Percentiles rank a stretch among this genome's conserved stretches.
phyloP scores from a whole-genome alignment of 1,140 invertebrate genomes.

The Apis florea region DNA sequence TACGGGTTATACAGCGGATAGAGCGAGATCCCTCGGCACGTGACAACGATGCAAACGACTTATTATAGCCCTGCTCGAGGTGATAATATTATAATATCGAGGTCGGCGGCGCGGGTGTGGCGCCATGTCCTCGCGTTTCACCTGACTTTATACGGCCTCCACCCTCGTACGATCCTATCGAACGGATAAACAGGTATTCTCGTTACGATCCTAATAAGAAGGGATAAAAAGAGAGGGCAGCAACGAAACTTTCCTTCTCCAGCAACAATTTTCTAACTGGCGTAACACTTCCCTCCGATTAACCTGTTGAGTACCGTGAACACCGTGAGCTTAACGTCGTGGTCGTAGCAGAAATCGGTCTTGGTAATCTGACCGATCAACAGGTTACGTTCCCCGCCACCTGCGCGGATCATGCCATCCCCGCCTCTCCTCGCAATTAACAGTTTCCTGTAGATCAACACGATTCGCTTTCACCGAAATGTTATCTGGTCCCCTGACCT shows the following conservation, averaged over 20 bases:
- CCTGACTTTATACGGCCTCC: neutral
- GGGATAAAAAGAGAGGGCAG: neutral
- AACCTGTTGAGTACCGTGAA: conserved; percentile 60
- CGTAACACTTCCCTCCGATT: conserved; percentile 45
- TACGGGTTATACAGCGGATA: conserved; percentile 32
- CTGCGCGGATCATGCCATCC: neutral
- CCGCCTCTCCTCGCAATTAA: neutral
- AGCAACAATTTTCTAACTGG: conserved; percentile 33
- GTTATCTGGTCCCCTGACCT: no score
- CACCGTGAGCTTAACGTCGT: conserved; percentile 37
- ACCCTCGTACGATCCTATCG: neutral
- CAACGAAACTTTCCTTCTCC: neutral
- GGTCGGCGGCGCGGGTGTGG: conserved; percentile 55
- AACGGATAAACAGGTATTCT: neutral
- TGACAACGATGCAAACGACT: conserved; percentile 65
- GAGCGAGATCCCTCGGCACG: conserved; percentile 45
- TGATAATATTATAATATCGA: conserved; percentile 68
- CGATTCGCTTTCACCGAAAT: neutral
- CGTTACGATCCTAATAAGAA: no score
- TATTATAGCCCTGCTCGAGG: conserved; percentile 48
- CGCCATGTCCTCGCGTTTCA: conserved; percentile 13
- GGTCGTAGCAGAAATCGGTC: conserved; percentile 47
- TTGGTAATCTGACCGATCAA: conserved; percentile 55
- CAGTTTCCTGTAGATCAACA: neutral
- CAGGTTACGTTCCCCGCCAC: conserved; percentile 52